Evolutionary conservation across 2,113 vertebrate genomes (phyloP).

Genomic region (Macrotus californicus): DNA sequence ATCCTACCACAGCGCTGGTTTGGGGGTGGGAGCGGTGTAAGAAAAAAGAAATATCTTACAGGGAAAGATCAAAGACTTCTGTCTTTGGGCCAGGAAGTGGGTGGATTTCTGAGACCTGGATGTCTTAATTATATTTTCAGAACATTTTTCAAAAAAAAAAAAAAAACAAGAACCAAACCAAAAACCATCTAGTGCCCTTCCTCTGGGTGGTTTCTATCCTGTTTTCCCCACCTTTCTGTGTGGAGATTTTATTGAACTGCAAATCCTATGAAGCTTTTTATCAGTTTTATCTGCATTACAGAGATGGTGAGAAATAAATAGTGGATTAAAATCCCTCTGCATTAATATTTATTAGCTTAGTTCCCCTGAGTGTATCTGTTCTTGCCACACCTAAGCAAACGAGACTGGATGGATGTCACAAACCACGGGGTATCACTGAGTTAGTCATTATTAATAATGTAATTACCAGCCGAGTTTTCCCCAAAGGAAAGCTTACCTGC

Average conservation of each 20-base stretch:
- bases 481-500: not conserved
- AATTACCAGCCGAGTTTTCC: not conserved
- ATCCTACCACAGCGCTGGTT: not conserved
- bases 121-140: not conserved
- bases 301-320: constrained; percentile 43
- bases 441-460: not conserved
- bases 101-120: not conserved
- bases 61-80: not conserved
- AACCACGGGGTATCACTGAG: not conserved
- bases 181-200: not conserved
- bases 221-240: not conserved
- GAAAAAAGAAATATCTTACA: not conserved
- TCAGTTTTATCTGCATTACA: constrained; percentile 30
- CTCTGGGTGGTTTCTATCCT: not conserved
- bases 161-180: too few species aligned
- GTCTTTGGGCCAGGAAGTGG: too few species aligned
- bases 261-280: not conserved
- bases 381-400: not conserved
- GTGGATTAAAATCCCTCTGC: constrained; percentile 29
- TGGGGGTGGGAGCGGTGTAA: fast-evolving
- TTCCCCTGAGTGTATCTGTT: not conserved
- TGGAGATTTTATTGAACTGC: constrained; percentile 1
- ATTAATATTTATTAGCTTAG: constrained; percentile 47
- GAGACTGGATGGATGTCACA: not conserved
- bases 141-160: not conserved